phyloP scores from a whole-genome alignment of 2,888 invertebrate species.

The Oligia strigilis region DNA sequence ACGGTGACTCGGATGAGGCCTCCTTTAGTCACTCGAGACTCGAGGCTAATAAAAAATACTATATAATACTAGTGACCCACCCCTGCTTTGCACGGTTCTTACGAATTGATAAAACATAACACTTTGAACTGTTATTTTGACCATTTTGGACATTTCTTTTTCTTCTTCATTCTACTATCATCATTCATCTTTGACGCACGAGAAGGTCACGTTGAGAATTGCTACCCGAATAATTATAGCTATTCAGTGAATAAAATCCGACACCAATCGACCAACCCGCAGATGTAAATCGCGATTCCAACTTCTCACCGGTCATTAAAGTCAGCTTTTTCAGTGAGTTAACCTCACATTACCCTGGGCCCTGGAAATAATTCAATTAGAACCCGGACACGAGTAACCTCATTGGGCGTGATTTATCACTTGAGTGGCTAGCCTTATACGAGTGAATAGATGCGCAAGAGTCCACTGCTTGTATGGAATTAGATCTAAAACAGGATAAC shows the following conservation, averaged over 20 bases:
- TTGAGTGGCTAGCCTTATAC: conserved; percentile 50
- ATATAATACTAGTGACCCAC: background rate
- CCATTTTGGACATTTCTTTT: background rate
- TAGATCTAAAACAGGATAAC: conserved; percentile 77
- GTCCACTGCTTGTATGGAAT: conserved; percentile 68
- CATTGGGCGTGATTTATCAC: conserved; percentile 55
- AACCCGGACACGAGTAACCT: conserved; percentile 51
- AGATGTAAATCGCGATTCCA: background rate
- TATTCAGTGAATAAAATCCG: background rate
- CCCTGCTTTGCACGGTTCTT: background rate
- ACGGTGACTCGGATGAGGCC: conserved; percentile 51
- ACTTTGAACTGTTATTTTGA: conserved; percentile 1
- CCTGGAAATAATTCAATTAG: conserved; percentile 51
- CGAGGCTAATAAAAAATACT: background rate
- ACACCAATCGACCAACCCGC: background rate
- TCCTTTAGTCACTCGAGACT: conserved; percentile 33
- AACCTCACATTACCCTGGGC: conserved; percentile 17
- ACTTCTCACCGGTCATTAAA: conserved; percentile 3
- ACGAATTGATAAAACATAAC: background rate
- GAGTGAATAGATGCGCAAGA: conserved; percentile 63
- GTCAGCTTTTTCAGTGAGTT: background rate
- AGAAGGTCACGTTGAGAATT: background rate
- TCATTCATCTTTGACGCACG: background rate
- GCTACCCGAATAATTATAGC: background rate
- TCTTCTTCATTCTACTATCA: background rate